Conservation (phyloP, 2,888 invertebrate species). For the Cephus sareptanus region DNA sequence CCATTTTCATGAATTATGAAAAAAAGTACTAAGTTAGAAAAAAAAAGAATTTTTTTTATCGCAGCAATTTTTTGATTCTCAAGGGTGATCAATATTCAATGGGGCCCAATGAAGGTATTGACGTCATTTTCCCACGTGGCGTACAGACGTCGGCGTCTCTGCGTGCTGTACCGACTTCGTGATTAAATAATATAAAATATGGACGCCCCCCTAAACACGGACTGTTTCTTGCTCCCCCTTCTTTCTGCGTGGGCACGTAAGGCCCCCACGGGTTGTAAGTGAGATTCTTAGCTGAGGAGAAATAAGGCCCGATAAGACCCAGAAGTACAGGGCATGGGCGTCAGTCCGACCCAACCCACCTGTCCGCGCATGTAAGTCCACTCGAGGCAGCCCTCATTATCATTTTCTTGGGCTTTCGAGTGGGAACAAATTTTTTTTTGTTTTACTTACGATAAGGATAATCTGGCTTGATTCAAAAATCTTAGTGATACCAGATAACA, state of each 20-base stretch:
- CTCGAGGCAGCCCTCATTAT: conserved; percentile 12
- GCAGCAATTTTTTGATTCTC: neutral
- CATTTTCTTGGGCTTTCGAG: neutral
- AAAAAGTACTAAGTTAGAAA: neutral
- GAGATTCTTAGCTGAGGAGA: conserved; percentile 6
- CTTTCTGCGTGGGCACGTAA: conserved; percentile 1
- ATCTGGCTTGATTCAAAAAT: neutral
- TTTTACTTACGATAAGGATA: neutral
- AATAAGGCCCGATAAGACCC: conserved; percentile 3
- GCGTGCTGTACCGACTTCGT: neutral
- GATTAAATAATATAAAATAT: conserved; percentile 22
- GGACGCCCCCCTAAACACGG: conserved; percentile 21
- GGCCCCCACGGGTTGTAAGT: conserved; percentile 16
- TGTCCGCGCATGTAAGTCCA: conserved; percentile 17
- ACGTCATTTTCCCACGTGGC: neutral
- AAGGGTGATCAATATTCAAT: neutral
- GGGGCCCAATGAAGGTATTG: neutral
- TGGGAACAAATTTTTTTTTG: neutral
- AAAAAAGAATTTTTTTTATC: neutral
- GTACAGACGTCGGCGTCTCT: conserved; percentile 1
- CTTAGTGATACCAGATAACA: neutral
- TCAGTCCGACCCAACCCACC: conserved; percentile 17
- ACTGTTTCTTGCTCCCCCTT: conserved; percentile 9
- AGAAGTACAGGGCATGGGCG: conserved; percentile 22
- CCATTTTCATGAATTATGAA: neutral